Percentiles rank a stretch among this genome's conserved stretches.
Conservation (phyloP, 2,113 vertebrate genomes). For the Oreochromis aureus region DNA sequence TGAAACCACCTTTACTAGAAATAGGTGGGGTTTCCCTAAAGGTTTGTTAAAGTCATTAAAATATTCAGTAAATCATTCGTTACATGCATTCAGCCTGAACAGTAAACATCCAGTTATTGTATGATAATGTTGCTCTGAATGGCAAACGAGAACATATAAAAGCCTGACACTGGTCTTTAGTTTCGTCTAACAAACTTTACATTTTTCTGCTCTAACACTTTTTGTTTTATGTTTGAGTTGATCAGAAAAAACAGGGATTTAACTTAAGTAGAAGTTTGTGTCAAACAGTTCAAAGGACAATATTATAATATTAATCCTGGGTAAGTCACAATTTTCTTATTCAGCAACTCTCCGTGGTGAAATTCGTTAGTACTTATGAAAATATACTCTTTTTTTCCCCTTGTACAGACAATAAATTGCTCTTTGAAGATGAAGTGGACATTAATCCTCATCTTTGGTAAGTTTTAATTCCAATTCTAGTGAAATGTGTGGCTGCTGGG, state of each 20-base stretch:
- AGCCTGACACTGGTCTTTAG: not conserved
- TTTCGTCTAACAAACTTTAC: not conserved
- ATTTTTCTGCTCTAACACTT: not conserved
- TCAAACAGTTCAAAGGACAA: not conserved
- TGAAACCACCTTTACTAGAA: not conserved
- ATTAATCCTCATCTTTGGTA: slow-evolving; percentile 39
- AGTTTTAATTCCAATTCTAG: not conserved
- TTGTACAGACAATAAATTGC: not conserved
- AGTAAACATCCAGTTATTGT: slow-evolving; percentile 64
- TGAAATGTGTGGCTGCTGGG: not conserved
- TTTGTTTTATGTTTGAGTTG: not conserved
- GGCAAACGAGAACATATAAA: slow-evolving; percentile 28
- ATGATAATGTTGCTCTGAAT: not conserved
- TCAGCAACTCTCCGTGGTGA: not conserved
- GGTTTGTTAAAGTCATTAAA: not conserved
- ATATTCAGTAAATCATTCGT: slow-evolving; percentile 15
- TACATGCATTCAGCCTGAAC: slow-evolving; percentile 15
- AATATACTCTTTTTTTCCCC: not conserved
- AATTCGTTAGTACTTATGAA: not conserved
- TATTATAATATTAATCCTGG: not conserved
- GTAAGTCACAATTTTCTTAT: not conserved
- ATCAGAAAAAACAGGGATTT: not conserved
- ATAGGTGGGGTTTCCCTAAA: not conserved
- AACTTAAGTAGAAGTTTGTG: not conserved
- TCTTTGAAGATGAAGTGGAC: slow-evolving; percentile 35